Conservation (phyloP, 2,113 vertebrate species). For the Amphilophus citrinellus region DNA sequence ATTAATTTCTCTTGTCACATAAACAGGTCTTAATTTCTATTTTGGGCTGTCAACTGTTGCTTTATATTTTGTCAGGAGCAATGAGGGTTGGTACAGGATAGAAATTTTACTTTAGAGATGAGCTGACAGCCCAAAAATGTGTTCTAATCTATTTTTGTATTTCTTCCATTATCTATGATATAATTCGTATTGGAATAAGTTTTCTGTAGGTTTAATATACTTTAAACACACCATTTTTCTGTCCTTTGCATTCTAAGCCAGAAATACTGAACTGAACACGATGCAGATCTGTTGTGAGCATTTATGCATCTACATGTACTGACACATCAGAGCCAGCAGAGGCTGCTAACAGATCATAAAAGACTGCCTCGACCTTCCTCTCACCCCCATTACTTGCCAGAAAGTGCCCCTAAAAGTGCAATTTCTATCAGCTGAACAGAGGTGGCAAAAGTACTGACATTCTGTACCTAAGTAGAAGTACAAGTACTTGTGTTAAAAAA, state of each 20-base stretch:
- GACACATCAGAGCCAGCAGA: slow-evolving; percentile 59
- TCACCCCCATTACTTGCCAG: slow-evolving; percentile 3
- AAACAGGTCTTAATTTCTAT: slow-evolving; percentile 8
- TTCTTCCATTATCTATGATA: background rate
- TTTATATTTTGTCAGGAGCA: background rate
- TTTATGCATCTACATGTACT: background rate
- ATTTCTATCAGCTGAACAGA: slow-evolving; percentile 33
- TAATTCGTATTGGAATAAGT: background rate
- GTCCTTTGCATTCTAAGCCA: background rate
- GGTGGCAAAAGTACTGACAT: no score
- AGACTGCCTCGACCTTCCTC: background rate
- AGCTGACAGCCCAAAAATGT: rapidly evolving
- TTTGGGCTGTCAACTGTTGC: background rate
- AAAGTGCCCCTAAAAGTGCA: background rate
- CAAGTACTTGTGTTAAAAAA: no score
- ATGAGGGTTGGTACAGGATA: background rate
- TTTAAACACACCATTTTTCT: background rate
- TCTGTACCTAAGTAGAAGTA: no score
- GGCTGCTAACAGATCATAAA: slow-evolving; percentile 54
- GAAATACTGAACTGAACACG: background rate
- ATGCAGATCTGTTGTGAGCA: background rate
- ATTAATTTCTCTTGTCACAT: background rate
- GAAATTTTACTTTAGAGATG: slow-evolving; percentile 1
- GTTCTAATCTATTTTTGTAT: background rate
- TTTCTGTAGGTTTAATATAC: background rate